Evolutionary conservation across 64 coral and sea anemone species (phyloP), one percentile per base, ranked within the genome.

Genomic region (Montipora foliosa): DNA sequence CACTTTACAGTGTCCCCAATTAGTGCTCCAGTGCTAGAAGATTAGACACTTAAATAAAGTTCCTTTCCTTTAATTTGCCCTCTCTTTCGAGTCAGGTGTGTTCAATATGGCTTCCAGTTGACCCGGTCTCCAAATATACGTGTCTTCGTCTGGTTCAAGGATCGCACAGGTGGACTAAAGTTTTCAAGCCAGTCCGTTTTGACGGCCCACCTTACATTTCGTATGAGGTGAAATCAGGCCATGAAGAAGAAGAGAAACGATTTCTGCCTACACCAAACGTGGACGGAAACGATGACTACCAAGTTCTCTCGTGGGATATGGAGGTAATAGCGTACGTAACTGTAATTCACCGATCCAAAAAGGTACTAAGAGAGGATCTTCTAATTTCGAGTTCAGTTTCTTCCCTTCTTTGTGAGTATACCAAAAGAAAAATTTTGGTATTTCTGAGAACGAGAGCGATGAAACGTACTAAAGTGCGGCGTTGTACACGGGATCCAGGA

Each of bases 281-380:
- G 25, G 76, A 90, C 46, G 75, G 57, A 66, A 77, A 79, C 74
- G 29, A 90, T 0, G 49, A 90, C n/a, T 79, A 66, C 47, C 53
- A 90, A 90, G 75, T 90, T 57, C 48, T 90, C 16, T 79, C 88
- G 52, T 90, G 88, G 88, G 64, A 90, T 46, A 90, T 90, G 88
- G 37, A 90, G 88, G 88, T 90, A 19, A 67, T 11, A 22, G 15
- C 6, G 2, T 55, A 10, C 5, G 10, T 55, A 55, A 55, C 10
- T 10, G 52, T 37, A 37, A 37, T 37, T 37, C 37, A 37, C 37
- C 37, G 37, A 37, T 37, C 37, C 37, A 37, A 37, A 37, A 37
- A 37, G 37, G 37, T 37, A 2, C 37, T 37, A 37, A 37, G 37
- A 37, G 37, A 37, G 2, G 37, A 37, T 37, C 37, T 57, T 57